These are phyloP conservation scores for Syrrhaptes paradoxus DNA, from an alignment of 2,113 vertebrate genomes.

Conservation along the genomic window DNA sequence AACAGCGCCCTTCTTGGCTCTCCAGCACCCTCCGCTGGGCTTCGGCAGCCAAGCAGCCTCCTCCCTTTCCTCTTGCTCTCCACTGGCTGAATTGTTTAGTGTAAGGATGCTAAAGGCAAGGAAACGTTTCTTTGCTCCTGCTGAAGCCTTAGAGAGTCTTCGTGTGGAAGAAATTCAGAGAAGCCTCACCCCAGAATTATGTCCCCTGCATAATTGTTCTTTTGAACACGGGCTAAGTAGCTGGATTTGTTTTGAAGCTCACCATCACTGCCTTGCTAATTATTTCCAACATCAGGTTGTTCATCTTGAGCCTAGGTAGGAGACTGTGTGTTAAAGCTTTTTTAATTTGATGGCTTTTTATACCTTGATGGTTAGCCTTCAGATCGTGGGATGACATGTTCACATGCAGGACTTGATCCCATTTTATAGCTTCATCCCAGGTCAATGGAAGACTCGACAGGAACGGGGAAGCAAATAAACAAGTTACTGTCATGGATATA, in stretches of 20 bases:
- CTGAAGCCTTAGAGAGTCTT: background rate
- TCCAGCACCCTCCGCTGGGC: conserved; percentile 41
- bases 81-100: background rate
- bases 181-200: background rate
- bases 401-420: background rate
- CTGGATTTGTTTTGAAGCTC: background rate
- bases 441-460: background rate
- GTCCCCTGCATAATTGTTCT: background rate
- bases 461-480: background rate
- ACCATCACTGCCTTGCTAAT: background rate
- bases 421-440: background rate
- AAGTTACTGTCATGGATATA: accelerated
- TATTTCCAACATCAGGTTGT: background rate
- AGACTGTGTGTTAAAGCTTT: background rate
- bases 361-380: background rate
- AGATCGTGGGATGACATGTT: background rate
- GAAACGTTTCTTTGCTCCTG: background rate
- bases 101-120: background rate
- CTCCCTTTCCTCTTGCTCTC: background rate
- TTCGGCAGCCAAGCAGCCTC: background rate
- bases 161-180: background rate
- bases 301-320: background rate
- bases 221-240: background rate
- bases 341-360: background rate
- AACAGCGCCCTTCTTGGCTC: background rate